A percentile compares a stretch with the other conserved stretches of the same genome.
phyloP scores from a whole-genome alignment of 2,888 invertebrate genomes.

The Diadegma fenestrale region DNA sequence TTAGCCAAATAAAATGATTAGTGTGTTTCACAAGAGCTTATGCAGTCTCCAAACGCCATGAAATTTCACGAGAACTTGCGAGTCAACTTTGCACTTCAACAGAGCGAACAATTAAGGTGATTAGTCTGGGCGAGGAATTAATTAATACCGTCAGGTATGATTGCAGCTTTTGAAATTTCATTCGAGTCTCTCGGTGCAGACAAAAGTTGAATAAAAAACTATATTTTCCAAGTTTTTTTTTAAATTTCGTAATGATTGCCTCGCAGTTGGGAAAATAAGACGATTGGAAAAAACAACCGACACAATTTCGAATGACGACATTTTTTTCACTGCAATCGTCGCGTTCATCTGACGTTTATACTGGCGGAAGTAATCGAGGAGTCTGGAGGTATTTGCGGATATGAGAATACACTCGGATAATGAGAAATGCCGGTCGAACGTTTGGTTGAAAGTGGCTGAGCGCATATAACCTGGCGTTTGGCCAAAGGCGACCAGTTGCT shows the following conservation, averaged over 20 bases:
- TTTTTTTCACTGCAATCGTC: background rate
- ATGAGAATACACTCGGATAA: conserved; percentile 65
- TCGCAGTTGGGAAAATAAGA: background rate
- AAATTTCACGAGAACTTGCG: background rate
- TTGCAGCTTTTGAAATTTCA: background rate
- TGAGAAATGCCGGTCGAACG: conserved; percentile 71
- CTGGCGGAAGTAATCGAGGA: conserved; percentile 4
- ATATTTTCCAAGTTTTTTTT: background rate
- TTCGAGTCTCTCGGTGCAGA: background rate
- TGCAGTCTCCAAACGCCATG: background rate
- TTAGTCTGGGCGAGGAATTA: no score
- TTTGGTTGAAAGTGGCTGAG: conserved; percentile 73
- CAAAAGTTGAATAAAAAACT: no score
- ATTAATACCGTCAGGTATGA: background rate
- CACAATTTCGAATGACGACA: background rate
- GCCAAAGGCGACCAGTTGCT: conserved; percentile 83
- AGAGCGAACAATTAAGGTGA: background rate
- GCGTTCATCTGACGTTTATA: background rate
- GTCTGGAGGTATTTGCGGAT: conserved; percentile 23
- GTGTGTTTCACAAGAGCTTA: background rate
- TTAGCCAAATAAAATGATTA: conserved; percentile 14
- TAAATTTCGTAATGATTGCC: background rate
- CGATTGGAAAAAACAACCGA: background rate
- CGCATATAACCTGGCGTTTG: conserved; percentile 80
- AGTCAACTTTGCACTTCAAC: background rate